phyloP scores from a whole-genome alignment of 2,797 vertebrate genomes.

The Dendrocincla fuliginosa region DNA sequence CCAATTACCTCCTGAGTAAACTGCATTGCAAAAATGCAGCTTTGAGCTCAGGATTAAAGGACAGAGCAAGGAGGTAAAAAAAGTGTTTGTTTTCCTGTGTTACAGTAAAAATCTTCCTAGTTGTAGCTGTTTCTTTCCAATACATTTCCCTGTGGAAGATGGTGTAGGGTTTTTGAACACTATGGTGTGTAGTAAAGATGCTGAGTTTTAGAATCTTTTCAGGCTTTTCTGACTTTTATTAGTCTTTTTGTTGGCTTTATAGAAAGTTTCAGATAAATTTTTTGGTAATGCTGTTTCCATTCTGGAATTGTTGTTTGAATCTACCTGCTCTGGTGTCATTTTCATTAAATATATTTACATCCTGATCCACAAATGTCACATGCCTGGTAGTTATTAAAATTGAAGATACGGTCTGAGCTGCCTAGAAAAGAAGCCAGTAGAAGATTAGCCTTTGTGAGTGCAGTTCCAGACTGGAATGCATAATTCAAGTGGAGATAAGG shows the following conservation, averaged over 20 bases:
- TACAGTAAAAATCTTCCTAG: not conserved
- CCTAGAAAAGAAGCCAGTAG: not conserved
- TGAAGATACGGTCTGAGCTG: not conserved
- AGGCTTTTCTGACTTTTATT: not conserved
- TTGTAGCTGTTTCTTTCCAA: not conserved
- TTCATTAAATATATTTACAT: not conserved
- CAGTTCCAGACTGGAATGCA: not conserved
- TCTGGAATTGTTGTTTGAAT: not conserved
- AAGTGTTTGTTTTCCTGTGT: not conserved
- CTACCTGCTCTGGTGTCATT: not conserved
- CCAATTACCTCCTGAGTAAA: not conserved
- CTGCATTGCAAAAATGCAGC: not conserved
- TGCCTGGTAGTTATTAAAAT: not conserved
- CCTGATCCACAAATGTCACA: not conserved
- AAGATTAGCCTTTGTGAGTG: not conserved
- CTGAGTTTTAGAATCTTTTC: not conserved
- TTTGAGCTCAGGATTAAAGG: not conserved
- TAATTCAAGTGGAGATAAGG: constrained; percentile 1
- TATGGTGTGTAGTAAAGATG: not conserved
- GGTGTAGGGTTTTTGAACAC: not conserved
- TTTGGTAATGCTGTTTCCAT: not conserved
- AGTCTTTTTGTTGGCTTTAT: not conserved
- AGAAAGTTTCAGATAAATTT: not conserved
- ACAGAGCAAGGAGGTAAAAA: not conserved
- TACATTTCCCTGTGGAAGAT: not conserved